Evolutionary conservation across 2,888 invertebrate species (phyloP).

Genomic region (Nematopogon swammerdamellus): DNA sequence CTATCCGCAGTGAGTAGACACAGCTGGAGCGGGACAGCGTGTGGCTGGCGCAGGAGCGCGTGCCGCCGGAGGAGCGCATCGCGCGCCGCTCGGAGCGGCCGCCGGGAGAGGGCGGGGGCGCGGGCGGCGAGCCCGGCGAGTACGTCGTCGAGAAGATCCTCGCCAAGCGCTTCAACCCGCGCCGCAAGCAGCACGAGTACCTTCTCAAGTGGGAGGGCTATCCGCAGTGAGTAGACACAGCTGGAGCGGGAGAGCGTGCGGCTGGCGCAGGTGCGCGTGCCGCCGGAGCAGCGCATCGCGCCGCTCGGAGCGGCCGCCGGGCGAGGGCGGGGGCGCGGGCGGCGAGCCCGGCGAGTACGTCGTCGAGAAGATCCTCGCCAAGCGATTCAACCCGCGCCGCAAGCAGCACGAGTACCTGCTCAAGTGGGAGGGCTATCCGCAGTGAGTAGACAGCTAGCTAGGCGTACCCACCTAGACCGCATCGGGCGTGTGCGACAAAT

Average conservation of each 20-base stretch:
- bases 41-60: slow-evolving; percentile 43
- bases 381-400: slow-evolving; percentile 74
- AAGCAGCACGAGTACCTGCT: slow-evolving; percentile 80
- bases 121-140: slow-evolving; percentile 53
- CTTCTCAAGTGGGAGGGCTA: slow-evolving; percentile 84
- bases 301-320: slow-evolving; percentile 29
- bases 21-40: slow-evolving; percentile 25
- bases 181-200: slow-evolving; percentile 75
- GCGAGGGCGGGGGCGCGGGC: slow-evolving; percentile 26
- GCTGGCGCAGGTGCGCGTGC: slow-evolving; percentile 45
- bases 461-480: background rate
- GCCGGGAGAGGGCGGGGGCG: slow-evolving; percentile 21
- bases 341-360: slow-evolving; percentile 62
- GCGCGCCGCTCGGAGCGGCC: slow-evolving; percentile 37
- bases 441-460: slow-evolving; percentile 61
- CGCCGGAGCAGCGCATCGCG: slow-evolving; percentile 48
- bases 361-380: slow-evolving; percentile 81
- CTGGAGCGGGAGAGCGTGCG: slow-evolving; percentile 29
- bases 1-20: slow-evolving; percentile 62
- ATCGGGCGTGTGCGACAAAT: too few relatives aligned
- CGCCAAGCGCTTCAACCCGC: slow-evolving; percentile 78
- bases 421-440: slow-evolving; percentile 80
- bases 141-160: slow-evolving; percentile 80
- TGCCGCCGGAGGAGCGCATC: slow-evolving; percentile 46
- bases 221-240: too few relatives aligned